Percentiles rank a stretch among this genome's conserved stretches.
These are phyloP conservation scores for Ageneiosus marmoratus DNA, from an alignment of 2,113 vertebrate genomes.

Conservation along the genomic window DNA sequence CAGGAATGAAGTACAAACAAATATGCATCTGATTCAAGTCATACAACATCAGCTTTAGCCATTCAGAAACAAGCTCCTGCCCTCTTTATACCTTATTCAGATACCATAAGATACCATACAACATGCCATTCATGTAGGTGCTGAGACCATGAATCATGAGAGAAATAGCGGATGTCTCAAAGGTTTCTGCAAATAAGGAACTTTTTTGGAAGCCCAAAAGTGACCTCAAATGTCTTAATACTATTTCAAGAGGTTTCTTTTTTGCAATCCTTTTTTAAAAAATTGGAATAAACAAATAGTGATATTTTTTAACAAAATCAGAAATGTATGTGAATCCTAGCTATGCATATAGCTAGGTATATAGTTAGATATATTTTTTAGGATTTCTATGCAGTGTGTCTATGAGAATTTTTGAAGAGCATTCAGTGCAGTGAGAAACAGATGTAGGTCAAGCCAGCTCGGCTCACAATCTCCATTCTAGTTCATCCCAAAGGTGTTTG, in stretches of 20 bases:
- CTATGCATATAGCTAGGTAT: neutral
- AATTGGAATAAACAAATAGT: neutral
- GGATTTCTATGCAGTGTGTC: neutral
- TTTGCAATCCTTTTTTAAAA: neutral
- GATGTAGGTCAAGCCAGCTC: too few species aligned
- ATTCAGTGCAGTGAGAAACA: too few species aligned
- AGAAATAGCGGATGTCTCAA: too few species aligned
- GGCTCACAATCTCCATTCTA: too few species aligned
- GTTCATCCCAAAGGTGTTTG: too few species aligned
- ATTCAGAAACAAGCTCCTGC: neutral
- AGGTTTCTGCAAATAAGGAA: neutral
- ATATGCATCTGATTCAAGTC: neutral
- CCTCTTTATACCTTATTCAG: neutral
- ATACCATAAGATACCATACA: neutral
- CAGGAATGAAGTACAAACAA: neutral
- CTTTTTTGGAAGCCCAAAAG: neutral
- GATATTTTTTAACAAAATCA: neutral
- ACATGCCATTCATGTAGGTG: neutral
- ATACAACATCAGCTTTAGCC: neutral
- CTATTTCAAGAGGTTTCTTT: neutral
- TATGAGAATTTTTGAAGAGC: too few species aligned
- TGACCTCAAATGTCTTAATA: neutral
- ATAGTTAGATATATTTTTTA: too few species aligned
- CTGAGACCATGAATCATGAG: neutral
- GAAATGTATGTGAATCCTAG: neutral